Evolutionary conservation across 2,797 vertebrate species (phyloP).

Genomic region (Trachops cirrhosus): DNA sequence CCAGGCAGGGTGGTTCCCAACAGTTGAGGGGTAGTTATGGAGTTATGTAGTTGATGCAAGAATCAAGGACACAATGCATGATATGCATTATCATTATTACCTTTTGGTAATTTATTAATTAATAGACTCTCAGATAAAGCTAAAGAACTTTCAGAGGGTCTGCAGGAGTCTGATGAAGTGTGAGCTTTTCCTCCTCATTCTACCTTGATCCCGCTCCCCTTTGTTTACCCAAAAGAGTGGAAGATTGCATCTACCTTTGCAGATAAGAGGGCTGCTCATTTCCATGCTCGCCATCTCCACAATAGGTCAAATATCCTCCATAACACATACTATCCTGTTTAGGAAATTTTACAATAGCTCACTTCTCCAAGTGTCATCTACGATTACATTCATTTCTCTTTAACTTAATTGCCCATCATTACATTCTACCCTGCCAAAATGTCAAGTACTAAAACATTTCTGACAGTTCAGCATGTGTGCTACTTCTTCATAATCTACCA

Average conservation of each 20-base stretch:
- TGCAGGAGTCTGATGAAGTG: not conserved
- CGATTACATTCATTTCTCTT: constrained; percentile 19
- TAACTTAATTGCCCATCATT: not conserved
- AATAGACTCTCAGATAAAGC: not conserved
- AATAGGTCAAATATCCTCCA: not conserved
- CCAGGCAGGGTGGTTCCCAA: too few relatives aligned
- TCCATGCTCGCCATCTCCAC: not conserved
- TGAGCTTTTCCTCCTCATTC: not conserved
- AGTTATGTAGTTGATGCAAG: not conserved
- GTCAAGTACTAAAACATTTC: not conserved
- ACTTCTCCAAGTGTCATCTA: not conserved
- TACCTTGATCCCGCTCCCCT: not conserved
- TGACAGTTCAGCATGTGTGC: not conserved
- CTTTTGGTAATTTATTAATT: constrained; percentile 3
- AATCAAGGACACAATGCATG: not conserved
- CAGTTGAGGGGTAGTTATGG: too few relatives aligned
- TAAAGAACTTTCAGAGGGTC: not conserved
- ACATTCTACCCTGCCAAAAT: not conserved
- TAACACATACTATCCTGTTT: not conserved
- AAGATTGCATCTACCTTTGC: not conserved
- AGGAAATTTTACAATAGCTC: not conserved
- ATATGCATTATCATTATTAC: not conserved
- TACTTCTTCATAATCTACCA: not conserved
- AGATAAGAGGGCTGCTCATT: not conserved
- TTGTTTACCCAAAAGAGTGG: not conserved